Evolutionary conservation across 2,113 vertebrate species (phyloP).

Genomic region (Alexandromys fortis): DNA sequence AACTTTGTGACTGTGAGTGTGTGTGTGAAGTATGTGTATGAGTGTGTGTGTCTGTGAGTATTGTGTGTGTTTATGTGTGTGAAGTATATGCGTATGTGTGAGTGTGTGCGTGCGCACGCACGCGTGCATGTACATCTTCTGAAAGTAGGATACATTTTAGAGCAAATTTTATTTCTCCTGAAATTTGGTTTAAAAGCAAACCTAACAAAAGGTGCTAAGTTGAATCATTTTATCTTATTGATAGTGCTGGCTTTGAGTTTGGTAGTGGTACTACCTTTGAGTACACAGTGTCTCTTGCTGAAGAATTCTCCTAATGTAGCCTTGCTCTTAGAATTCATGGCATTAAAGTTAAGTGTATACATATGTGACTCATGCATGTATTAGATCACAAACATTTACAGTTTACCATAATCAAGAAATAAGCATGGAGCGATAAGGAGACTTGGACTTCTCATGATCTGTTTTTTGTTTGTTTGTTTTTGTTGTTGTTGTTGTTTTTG

Average conservation of each 20-base stretch:
- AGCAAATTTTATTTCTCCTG: conserved; percentile 23
- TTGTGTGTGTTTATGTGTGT: not conserved
- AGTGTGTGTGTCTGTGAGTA: too few relatives aligned
- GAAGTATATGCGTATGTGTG: not conserved
- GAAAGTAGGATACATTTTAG: not conserved
- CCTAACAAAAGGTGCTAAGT: conserved; percentile 40
- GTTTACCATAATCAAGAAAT: conserved; percentile 23
- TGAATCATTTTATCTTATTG: conserved; percentile 23
- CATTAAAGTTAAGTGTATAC: not conserved
- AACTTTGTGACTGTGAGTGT: not conserved
- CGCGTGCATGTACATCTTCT: not conserved
- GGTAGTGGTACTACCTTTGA: not conserved
- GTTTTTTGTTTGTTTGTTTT: too few relatives aligned
- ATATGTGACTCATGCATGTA: not conserved
- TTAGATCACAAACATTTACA: not conserved
- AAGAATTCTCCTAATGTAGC: not conserved
- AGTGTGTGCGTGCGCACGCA: too few relatives aligned
- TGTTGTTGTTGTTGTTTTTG: not conserved
- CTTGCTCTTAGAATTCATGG: conserved; percentile 15
- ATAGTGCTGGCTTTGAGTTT: not conserved
- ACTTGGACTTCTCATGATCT: not conserved
- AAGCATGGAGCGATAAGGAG: not conserved
- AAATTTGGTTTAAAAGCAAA: conserved; percentile 10
- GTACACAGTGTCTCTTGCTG: not conserved
- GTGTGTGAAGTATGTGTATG: not conserved